phyloP scores from a whole-genome alignment of 2,113 vertebrate species.

The Xiphias gladius region DNA sequence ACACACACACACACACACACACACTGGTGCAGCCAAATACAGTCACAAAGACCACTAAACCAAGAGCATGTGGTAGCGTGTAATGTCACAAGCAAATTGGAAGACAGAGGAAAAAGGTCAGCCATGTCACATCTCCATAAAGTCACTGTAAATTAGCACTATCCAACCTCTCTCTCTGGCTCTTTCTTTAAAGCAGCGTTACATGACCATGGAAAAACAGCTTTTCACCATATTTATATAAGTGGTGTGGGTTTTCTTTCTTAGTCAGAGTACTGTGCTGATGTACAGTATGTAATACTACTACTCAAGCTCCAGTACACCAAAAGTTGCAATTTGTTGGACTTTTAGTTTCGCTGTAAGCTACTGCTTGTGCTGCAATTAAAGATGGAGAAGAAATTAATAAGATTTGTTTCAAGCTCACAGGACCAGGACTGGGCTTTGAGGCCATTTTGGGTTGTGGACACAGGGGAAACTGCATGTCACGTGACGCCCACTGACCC shows the following conservation, averaged over 20 bases:
- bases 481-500: background rate
- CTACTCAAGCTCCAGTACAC: background rate
- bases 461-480: background rate
- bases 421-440: background rate
- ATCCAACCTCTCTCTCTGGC: background rate
- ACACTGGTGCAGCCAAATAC: background rate
- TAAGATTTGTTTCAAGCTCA: background rate
- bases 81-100: conserved; percentile 30
- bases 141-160: conserved; percentile 8
- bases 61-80: background rate
- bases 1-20: background rate
- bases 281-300: background rate
- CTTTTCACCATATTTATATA: background rate
- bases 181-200: background rate
- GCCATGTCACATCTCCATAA: conserved; percentile 36
- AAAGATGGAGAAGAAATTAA: background rate
- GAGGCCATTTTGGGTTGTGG: background rate
- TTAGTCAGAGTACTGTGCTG: background rate
- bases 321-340: background rate
- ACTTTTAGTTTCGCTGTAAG: background rate
- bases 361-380: background rate
- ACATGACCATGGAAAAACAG: background rate
- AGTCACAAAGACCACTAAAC: background rate
- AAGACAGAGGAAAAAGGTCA: conserved; percentile 43
- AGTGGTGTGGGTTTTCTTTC: background rate